These are phyloP conservation scores for Epinotia brunnichana DNA, from an alignment of 2,888 invertebrate genomes.

Conservation along the genomic window DNA sequence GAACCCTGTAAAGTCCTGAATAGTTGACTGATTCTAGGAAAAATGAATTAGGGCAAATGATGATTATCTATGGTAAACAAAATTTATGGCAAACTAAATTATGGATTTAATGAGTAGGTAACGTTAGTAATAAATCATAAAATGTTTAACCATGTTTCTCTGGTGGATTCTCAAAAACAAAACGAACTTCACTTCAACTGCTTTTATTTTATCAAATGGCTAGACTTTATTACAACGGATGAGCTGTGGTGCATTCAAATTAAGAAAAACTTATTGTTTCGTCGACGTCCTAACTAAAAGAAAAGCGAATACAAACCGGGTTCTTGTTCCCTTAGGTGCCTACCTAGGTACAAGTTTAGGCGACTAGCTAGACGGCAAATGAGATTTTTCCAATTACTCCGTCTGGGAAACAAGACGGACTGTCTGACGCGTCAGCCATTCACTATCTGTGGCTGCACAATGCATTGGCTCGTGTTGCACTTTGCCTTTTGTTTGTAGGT, in stretches of 20 bases:
- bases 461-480: slow-evolving; percentile 23
- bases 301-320: slow-evolving; percentile 28
- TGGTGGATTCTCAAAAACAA: too few species aligned
- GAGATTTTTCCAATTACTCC: slow-evolving; percentile 76
- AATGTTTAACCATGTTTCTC: too few species aligned
- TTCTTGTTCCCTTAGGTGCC: neutral
- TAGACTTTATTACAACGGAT: neutral
- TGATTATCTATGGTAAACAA: too few species aligned
- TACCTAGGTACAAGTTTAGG: slow-evolving; percentile 30
- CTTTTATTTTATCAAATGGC: too few species aligned
- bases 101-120: too few species aligned
- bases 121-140: too few species aligned
- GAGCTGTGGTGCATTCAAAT: slow-evolving; percentile 3
- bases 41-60: too few species aligned
- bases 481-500: slow-evolving; percentile 1
- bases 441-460: slow-evolving; percentile 38
- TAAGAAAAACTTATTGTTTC: slow-evolving; percentile 4
- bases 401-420: slow-evolving; percentile 47
- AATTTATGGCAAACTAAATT: too few species aligned
- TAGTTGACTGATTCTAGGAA: too few species aligned
- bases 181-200: neutral
- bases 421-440: slow-evolving; percentile 37
- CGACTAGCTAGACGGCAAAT: slow-evolving; percentile 53
- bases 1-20: too few species aligned
- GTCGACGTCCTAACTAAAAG: slow-evolving; percentile 26